A percentile compares a stretch with the other conserved stretches of the same genome.
Conservation (phyloP, 2,888 invertebrate genomes). For the Athripsodes cinereus region DNA sequence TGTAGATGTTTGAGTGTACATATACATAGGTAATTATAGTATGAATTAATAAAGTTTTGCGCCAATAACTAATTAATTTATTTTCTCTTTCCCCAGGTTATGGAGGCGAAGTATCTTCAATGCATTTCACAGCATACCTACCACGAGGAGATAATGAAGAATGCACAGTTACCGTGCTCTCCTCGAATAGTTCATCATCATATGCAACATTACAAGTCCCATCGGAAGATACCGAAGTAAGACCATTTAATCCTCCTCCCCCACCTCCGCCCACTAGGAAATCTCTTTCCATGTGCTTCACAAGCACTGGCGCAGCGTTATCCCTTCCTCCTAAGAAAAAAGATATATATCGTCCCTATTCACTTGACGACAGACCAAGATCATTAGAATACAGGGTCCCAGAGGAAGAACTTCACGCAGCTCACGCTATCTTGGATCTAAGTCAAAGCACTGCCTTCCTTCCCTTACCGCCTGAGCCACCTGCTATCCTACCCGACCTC, state of each 20-base stretch:
- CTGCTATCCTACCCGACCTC: constrained; percentile 22
- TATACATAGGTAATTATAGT: no score
- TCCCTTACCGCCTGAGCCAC: constrained; percentile 40
- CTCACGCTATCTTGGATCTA: constrained; percentile 83
- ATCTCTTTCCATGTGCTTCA: constrained; percentile 77
- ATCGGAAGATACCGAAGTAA: constrained; percentile 29
- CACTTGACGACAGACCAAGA: constrained; percentile 63
- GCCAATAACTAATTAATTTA: background rate
- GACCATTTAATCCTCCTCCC: constrained; percentile 35
- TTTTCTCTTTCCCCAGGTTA: constrained; percentile 54
- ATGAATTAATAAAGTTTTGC: no score
- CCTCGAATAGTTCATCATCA: constrained; percentile 38
- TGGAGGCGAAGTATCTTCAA: constrained; percentile 70
- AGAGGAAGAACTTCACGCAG: constrained; percentile 78
- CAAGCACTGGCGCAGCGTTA: constrained; percentile 76
- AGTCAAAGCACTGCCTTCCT: constrained; percentile 78
- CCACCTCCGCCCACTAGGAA: constrained; percentile 57
- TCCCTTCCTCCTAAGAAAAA: constrained; percentile 86
- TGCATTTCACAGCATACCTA: constrained; percentile 71
- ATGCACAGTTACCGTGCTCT: constrained; percentile 34
- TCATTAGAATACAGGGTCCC: constrained; percentile 52
- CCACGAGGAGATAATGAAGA: constrained; percentile 57
- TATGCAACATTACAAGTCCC: constrained; percentile 37
- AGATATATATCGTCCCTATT: constrained; percentile 86
- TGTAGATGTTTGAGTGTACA: no score